phyloP scores from a whole-genome alignment of 2,797 vertebrate species.

The Emys orbicularis region DNA sequence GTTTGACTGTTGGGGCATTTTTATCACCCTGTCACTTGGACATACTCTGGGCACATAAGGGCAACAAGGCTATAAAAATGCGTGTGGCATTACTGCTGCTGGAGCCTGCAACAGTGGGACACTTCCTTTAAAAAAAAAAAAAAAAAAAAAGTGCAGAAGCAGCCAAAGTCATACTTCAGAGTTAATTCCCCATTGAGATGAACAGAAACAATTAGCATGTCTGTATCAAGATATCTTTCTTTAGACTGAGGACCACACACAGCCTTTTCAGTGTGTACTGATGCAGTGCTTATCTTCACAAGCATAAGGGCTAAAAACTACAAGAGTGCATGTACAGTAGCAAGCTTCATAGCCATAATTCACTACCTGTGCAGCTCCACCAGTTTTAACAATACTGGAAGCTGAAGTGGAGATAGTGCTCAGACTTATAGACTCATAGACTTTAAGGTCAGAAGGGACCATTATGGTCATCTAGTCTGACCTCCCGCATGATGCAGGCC shows the following conservation, averaged over 20 bases:
- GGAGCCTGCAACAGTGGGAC: not conserved
- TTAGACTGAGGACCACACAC: not conserved
- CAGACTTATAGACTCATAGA: too few species aligned
- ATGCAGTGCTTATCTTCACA: not conserved
- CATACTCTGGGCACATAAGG: not conserved
- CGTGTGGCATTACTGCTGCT: not conserved
- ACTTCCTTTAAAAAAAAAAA: not conserved
- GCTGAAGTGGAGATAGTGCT: not conserved
- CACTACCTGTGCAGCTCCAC: not conserved
- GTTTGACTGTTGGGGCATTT: not conserved
- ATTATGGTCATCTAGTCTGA: too few species aligned
- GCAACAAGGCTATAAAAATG: not conserved
- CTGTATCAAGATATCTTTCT: not conserved
- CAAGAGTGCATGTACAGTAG: not conserved
- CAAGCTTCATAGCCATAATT: not conserved
- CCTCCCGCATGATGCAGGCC: too few species aligned
- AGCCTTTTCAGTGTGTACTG: not conserved
- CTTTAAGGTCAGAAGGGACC: too few species aligned
- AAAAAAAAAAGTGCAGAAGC: not conserved
- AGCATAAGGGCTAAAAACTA: not conserved
- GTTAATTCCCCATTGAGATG: not conserved
- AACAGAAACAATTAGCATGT: not conserved
- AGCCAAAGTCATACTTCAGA: not conserved
- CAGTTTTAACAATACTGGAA: not conserved
- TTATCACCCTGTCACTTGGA: not conserved